Evolutionary conservation across 2,888 invertebrate species (phyloP), one percentile per base, ranked within the genome.

Genomic region (Phortica okadai): DNA sequence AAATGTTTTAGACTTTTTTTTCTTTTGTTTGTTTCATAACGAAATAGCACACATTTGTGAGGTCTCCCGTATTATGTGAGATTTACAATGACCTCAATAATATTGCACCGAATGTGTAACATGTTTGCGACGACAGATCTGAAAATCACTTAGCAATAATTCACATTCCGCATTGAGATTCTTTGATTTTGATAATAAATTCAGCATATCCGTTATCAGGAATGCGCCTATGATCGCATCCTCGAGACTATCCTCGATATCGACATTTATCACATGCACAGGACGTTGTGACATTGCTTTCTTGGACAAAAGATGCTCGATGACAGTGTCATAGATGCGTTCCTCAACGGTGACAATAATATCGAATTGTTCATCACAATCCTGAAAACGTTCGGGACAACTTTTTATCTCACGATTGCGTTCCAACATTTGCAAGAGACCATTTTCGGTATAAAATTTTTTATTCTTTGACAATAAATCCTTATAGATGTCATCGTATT

Each of bases 141-240:
- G 88, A 70, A 85, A 88, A 54, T 88, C 88, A 69, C 87, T 85
- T 33, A 85, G 87, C 82, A 88, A 80, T 73, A 88, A 85, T 77
- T 87, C 88, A 50, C 88, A 88, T 50, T 85, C 88, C 42, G 87
- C 87, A 76, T 85, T 88, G 45, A 85, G 78, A 70, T 85, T 88
- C 16, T 75, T 84, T 0, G 85, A 88, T 78, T 85, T 85, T 11
- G 85, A 74, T 81, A 97, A 96, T 95, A 96, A 95, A 76, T 95
- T 94, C 82, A 98, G 97, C 92, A 99, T 94, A 92, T 99, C 99
- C 92, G 97, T 97, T 82, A 99, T 98, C 84, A 99, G 93, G 92
- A 99, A 99, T 54, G 99, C 99, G 82, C 99, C 99, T 89, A 99
- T 95, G 3, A 99, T 98, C 0, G 99, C 99, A 92, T 99, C 99